These are phyloP conservation scores for Melanargia galathea DNA, from an alignment of 2,888 invertebrate species.

Conservation along the genomic window DNA sequence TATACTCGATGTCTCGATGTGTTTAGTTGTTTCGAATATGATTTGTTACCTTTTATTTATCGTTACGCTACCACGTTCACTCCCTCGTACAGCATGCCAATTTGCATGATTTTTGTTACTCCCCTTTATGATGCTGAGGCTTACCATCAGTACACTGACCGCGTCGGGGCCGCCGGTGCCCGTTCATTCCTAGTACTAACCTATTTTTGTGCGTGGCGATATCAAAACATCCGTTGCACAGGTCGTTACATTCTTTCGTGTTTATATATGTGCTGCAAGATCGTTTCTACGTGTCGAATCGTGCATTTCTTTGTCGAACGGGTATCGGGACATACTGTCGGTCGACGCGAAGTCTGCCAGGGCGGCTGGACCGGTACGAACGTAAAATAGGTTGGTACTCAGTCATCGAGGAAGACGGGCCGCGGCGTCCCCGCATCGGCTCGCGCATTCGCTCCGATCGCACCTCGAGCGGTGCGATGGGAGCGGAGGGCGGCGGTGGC, in stretches of 20 bases:
- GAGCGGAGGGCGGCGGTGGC: slow-evolving; percentile 71
- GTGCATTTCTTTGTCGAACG: slow-evolving; percentile 18
- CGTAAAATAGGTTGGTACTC: slow-evolving; percentile 65
- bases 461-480: slow-evolving; percentile 79
- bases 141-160: slow-evolving; percentile 80
- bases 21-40: slow-evolving; percentile 60
- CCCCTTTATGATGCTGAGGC: slow-evolving; percentile 80
- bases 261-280: slow-evolving; percentile 37
- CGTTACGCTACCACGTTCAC: slow-evolving; percentile 80
- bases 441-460: slow-evolving; percentile 77
- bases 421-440: slow-evolving; percentile 66
- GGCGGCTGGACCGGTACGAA: slow-evolving; percentile 38
- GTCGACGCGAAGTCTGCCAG: slow-evolving; percentile 21
- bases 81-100: slow-evolving; percentile 83
- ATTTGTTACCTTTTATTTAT: slow-evolving; percentile 68
- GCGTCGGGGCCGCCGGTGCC: slow-evolving; percentile 74
- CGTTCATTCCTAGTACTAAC: slow-evolving; percentile 75
- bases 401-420: slow-evolving; percentile 65
- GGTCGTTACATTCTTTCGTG: slow-evolving; percentile 41
- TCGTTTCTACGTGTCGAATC: slow-evolving; percentile 30
- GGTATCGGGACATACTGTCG: slow-evolving; percentile 16
- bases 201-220: slow-evolving; percentile 64
- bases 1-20: slow-evolving; percentile 74
- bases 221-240: slow-evolving; percentile 47
- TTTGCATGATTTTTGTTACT: slow-evolving; percentile 72